Evolutionary conservation across 2,888 invertebrate genomes (phyloP).

Genomic region (Fragum sueziense): DNA sequence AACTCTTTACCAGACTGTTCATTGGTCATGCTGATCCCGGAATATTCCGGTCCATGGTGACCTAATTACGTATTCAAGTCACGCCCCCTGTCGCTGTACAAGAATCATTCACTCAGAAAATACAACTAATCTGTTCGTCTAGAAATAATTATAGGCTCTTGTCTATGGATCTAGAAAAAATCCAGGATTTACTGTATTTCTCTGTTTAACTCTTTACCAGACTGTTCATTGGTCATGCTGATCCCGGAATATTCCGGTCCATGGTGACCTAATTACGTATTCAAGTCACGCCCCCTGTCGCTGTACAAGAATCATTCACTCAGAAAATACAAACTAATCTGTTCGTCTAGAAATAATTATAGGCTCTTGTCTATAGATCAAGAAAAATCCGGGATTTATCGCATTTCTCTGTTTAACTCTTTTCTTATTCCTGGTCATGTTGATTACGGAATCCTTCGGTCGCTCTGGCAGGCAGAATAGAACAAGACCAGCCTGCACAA

Average conservation of each 20-base stretch:
- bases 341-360: not conserved
- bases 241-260: not conserved
- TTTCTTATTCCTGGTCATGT: no score
- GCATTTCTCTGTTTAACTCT: no score
- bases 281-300: not conserved
- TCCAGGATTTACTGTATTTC: no score
- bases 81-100: not conserved
- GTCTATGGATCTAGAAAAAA: no score
- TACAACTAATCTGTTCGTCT: not conserved
- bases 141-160: not conserved
- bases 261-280: not conserved
- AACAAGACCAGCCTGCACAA: no score
- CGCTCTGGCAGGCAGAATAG: no score
- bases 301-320: not conserved
- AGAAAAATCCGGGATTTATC: not conserved
- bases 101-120: not conserved
- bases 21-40: no score
- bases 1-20: no score
- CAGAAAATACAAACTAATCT: not conserved
- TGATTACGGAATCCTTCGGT: no score
- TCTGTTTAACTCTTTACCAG: no score
- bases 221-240: no score
- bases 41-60: not conserved
- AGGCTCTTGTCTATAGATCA: not conserved
- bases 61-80: not conserved